Evolutionary conservation across 2,113 vertebrate genomes (phyloP).

Genomic region (Colistium nudipinnis): DNA sequence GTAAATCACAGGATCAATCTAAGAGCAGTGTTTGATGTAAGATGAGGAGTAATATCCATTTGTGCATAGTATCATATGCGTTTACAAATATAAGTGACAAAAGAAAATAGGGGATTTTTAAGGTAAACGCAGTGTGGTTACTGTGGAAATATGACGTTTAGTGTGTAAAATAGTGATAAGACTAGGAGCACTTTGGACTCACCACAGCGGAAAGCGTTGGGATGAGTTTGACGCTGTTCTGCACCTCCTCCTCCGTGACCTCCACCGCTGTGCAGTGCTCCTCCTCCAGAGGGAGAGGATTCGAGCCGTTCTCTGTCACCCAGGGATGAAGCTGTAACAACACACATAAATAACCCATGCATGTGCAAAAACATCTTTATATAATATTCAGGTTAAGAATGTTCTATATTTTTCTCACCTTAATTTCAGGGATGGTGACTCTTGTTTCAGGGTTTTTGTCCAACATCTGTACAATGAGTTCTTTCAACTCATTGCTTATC

Average conservation of each 20-base stretch:
- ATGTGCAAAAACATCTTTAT: not conserved
- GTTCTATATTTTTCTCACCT: conserved; percentile 78
- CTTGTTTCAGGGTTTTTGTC: conserved; percentile 91
- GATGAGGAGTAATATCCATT: not conserved
- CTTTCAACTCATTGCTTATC: conserved; percentile 84
- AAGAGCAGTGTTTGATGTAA: not conserved
- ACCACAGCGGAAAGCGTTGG: conserved; percentile 94
- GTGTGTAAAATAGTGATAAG: not conserved
- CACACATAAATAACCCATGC: not conserved
- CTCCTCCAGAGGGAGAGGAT: conserved; percentile 90
- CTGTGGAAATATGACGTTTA: too few species aligned
- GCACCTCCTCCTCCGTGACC: conserved; percentile 95
- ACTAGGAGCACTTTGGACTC: conserved; percentile 43
- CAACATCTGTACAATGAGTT: conserved; percentile 89
- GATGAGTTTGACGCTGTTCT: conserved; percentile 92
- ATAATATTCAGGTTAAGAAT: not conserved
- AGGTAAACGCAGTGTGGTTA: too few species aligned
- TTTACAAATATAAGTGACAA: too few species aligned
- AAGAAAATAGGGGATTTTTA: too few species aligned
- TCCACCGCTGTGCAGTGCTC: conserved; percentile 92
- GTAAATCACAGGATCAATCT: not conserved
- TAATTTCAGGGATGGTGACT: conserved; percentile 91
- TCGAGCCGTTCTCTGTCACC: conserved; percentile 84
- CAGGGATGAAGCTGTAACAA: conserved; percentile 85
- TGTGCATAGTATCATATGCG: too few species aligned